Conservation (phyloP, 1,140 invertebrate species). For the Ephestia elutella region DNA sequence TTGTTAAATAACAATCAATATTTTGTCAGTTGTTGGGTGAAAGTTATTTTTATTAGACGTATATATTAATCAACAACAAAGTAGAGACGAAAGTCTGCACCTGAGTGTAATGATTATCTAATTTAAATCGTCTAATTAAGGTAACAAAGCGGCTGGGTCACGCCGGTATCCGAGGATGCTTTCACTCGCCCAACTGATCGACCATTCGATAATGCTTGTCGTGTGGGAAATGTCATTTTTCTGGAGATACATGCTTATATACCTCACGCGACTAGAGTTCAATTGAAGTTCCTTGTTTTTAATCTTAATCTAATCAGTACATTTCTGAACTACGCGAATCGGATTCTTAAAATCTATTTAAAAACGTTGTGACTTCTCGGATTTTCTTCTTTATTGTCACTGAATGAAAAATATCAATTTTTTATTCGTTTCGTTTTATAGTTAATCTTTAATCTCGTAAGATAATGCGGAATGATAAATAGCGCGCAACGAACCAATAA, state of each 20-base stretch:
- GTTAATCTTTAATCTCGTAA: not conserved
- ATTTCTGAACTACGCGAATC: no score
- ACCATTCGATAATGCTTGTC: conserved; percentile 14
- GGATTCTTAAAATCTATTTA: no score
- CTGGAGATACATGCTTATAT: not conserved
- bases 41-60: conserved; percentile 15
- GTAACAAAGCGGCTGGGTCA: conserved; percentile 14
- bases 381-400: not conserved
- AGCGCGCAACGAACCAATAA: not conserved
- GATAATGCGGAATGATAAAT: conserved; percentile 1
- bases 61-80: conserved; percentile 13
- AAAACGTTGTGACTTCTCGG: no score
- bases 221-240: conserved; percentile 20
- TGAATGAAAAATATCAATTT: not conserved
- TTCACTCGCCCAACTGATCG: conserved; percentile 16
- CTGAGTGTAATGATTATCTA: conserved; percentile 19
- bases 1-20: conserved; percentile 1
- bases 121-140: conserved; percentile 21
- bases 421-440: not conserved
- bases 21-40: conserved; percentile 4
- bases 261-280: no score
- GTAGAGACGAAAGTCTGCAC: conserved; percentile 12
- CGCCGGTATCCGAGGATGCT: conserved; percentile 11
- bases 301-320: no score
- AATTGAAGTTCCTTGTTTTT: no score